Evolutionary conservation across 2,888 invertebrate genomes (phyloP), one percentile per base, ranked within the genome.

Genomic region (Oscheius myriophilus): DNA sequence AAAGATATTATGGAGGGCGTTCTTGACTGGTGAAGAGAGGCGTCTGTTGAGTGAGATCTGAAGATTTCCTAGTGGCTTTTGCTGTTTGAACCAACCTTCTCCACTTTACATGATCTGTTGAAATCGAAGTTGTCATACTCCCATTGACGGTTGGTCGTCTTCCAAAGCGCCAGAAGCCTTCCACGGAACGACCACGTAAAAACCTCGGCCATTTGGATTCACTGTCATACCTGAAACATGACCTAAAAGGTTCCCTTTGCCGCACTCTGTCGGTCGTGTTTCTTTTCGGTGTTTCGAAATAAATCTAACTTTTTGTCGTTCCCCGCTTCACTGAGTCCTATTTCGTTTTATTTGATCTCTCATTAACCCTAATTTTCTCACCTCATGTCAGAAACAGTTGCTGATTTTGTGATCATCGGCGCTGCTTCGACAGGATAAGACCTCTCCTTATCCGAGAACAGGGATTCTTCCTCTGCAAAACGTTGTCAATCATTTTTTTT

Each of bases 1-100:
- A 79, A 69, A 9, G 79, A 79, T 18, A 81, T 71, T 18, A 82
- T 75, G 1, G 81, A 81, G 33, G 78, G 78, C 3, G 78, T 72
- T 26, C 78, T 65, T 2, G 75, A 73, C 11, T 64, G 67, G 33
- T 78, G 76, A 45, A 77, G 69, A 18, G 75, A 61, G 0, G 77
- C 75, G 39, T 80, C 80, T 0, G 80, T 76, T 6, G 80, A 80
- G 46, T 76, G 77, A 6, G 78, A 78, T 23, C 80, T 63, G 25
- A 43, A 51, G n/a, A 23, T 7, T 52, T 41, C 14, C n/a, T n/a
- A 14, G 42, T 64, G n/a, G 2, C 42, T 39, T 23, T 54, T 33
- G 23, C 54, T 33, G 14, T 25, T 39, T 23, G 1, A 11, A 16
- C 41, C 4, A 9, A 73, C 72, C 72, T 65, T 39, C 78, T 49